Percentiles rank a stretch among this genome's conserved stretches.
These are phyloP conservation scores for Heliconius melpomene DNA, from an alignment of 1,140 invertebrate genomes.

Conservation along the genomic window DNA sequence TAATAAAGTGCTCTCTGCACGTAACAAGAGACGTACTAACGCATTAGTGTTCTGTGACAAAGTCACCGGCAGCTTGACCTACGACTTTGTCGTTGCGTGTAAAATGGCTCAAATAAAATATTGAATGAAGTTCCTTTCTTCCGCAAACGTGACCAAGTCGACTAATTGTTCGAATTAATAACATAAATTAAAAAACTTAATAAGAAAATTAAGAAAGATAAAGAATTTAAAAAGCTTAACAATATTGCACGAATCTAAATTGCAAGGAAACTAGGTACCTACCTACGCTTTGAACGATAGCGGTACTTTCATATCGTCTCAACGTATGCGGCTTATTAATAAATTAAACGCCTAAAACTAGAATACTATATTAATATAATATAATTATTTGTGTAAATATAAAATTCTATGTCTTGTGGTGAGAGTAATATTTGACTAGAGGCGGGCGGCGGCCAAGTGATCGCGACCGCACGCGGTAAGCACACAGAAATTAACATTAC, in stretches of 20 bases:
- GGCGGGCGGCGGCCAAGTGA: constrained; percentile 59
- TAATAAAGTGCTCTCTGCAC: background rate
- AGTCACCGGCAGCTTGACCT: background rate
- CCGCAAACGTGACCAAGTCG: constrained; percentile 52
- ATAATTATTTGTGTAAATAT: constrained; percentile 82
- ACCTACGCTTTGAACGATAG: constrained; percentile 60
- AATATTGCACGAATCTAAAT: constrained; percentile 74
- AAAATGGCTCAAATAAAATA: constrained; percentile 29
- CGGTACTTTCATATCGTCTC: constrained; percentile 47
- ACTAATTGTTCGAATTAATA: constrained; percentile 56
- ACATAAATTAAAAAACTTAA: constrained; percentile 52
- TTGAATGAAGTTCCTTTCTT: constrained; percentile 42
- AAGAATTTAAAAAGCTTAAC: constrained; percentile 76
- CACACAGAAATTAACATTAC: constrained; percentile 37
- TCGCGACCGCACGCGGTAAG: constrained; percentile 41
- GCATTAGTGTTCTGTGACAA: background rate
- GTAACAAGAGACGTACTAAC: background rate
- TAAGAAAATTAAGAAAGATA: constrained; percentile 58
- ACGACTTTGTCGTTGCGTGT: constrained; percentile 33
- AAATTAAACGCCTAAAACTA: constrained; percentile 81
- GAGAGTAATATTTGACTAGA: constrained; percentile 82
- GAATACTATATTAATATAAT: constrained; percentile 81
- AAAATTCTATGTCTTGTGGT: constrained; percentile 80
- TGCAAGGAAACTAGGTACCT: constrained; percentile 61
- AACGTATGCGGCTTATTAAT: constrained; percentile 62